A percentile compares a stretch with the other conserved stretches of the same genome.
Conservation (phyloP, 2,888 invertebrate species). For the Aporophyla nigra region DNA sequence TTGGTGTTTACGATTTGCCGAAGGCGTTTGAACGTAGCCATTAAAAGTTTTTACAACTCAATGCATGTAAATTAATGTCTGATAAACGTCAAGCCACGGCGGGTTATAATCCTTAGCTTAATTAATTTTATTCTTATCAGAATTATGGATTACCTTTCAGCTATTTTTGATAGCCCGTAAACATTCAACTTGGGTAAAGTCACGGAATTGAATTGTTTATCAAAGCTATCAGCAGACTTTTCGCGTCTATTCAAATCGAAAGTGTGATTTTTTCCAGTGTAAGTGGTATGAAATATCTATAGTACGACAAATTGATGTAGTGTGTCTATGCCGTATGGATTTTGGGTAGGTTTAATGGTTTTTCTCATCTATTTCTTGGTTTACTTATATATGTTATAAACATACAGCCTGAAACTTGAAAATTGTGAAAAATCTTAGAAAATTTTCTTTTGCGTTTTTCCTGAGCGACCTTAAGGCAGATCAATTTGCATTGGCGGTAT, state of each 20-base stretch:
- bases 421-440: too few relatives aligned
- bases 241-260: background rate
- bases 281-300: background rate
- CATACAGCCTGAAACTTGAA: too few relatives aligned
- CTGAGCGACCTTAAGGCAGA: too few relatives aligned
- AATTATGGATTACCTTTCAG: background rate
- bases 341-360: background rate
- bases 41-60: constrained; percentile 51
- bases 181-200: background rate
- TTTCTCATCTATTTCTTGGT: background rate
- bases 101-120: constrained; percentile 2
- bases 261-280: background rate
- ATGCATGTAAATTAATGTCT: constrained; percentile 51
- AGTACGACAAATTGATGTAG: background rate
- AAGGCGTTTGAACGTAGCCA: constrained; percentile 56
- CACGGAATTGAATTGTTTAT: background rate
- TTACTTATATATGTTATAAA: background rate
- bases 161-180: background rate
- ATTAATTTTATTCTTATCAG: constrained; percentile 13
- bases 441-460: too few relatives aligned
- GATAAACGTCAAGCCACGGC: constrained; percentile 29
- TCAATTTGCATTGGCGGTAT: background rate
- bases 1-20: constrained; percentile 59
- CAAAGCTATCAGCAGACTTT: background rate
- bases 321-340: background rate